These are phyloP conservation scores for Tetranychus urticae DNA, from an alignment of 1,140 invertebrate species.

Conservation along the genomic window DNA sequence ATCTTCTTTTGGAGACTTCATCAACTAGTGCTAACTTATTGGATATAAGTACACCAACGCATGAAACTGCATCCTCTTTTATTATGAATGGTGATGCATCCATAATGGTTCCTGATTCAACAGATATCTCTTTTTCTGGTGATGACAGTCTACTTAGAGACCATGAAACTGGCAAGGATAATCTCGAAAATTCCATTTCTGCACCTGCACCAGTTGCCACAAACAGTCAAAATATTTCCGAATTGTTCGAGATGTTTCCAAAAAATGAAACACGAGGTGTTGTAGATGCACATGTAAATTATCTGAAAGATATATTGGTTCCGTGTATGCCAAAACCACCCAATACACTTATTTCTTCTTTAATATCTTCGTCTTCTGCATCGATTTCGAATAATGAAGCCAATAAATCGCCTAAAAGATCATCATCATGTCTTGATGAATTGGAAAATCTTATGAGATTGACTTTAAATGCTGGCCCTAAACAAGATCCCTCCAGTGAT, in stretches of 20 bases:
- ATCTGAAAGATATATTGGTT: not conserved
- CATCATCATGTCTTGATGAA: not conserved
- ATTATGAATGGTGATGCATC: not conserved
- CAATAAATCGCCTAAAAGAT: not conserved
- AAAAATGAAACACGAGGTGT: not conserved
- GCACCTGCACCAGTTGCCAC: not conserved
- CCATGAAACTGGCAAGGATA: not conserved
- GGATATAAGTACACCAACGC: not conserved
- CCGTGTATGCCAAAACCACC: too few relatives aligned
- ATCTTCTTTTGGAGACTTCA: too few relatives aligned
- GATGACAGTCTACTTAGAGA: not conserved
- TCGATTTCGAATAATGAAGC: too few relatives aligned
- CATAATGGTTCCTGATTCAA: too few relatives aligned
- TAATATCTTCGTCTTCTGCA: not conserved
- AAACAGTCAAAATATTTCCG: not conserved
- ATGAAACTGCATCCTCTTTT: not conserved
- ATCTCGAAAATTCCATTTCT: not conserved
- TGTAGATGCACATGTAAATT: not conserved
- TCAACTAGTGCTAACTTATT: too few relatives aligned
- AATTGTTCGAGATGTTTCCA: too few relatives aligned
- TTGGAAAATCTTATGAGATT: not conserved
- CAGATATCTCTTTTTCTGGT: not conserved
- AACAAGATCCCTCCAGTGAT: not conserved
- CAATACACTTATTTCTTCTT: too few relatives aligned
- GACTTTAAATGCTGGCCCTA: not conserved